phyloP scores from a whole-genome alignment of 2,888 invertebrate genomes.

The Melolontha melolontha region DNA sequence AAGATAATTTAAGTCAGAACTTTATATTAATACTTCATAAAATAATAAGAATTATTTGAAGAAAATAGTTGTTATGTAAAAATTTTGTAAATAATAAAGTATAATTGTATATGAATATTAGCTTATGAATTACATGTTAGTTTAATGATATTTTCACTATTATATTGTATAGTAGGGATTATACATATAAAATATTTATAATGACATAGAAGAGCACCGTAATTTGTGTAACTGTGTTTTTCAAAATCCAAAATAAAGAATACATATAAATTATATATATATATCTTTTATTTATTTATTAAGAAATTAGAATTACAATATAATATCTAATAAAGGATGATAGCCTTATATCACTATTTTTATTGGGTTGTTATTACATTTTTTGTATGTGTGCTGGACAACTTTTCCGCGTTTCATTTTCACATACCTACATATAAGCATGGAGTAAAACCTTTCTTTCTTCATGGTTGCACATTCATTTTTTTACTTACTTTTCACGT shows the following conservation, averaged over 20 bases:
- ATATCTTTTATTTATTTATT: too few species aligned
- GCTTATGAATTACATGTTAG: conserved; percentile 45
- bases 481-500: too few species aligned
- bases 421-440: too few species aligned
- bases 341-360: too few species aligned
- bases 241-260: conserved; percentile 44
- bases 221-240: conserved; percentile 44
- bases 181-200: conserved; percentile 45
- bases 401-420: too few species aligned
- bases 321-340: too few species aligned
- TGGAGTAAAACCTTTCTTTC: too few species aligned
- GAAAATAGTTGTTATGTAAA: conserved; percentile 15
- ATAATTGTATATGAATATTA: conserved; percentile 44
- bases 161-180: conserved; percentile 48
- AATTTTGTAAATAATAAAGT: conserved; percentile 40
- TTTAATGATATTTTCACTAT: conserved; percentile 48
- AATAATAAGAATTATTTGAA: not conserved
- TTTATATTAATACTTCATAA: not conserved
- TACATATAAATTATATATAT: conserved; percentile 37
- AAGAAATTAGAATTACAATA: too few species aligned
- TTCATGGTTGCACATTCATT: too few species aligned
- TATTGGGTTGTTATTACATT: too few species aligned
- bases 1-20: too few species aligned
- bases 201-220: conserved; percentile 38
- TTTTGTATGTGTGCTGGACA: too few species aligned